phyloP scores from a whole-genome alignment of 2,888 invertebrate species.

The Lasioglossum vierecki region DNA sequence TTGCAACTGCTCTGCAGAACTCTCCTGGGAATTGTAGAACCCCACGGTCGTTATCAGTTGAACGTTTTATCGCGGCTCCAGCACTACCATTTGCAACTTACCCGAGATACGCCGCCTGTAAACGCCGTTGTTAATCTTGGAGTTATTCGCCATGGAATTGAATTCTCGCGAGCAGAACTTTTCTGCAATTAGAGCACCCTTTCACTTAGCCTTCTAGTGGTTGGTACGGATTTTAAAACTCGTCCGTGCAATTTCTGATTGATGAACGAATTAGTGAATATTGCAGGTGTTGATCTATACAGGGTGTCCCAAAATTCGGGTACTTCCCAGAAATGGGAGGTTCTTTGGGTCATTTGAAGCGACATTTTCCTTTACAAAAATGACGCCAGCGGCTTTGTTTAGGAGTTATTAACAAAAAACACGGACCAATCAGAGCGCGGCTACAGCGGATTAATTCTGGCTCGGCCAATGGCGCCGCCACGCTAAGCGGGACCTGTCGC shows the following conservation, averaged over 20 bases:
- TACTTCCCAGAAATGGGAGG: too few relatives aligned
- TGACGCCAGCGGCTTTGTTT: too few relatives aligned
- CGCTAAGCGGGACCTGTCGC: too few relatives aligned
- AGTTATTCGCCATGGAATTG: not conserved
- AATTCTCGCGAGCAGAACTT: constrained; percentile 5
- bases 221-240: not conserved
- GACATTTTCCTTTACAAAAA: too few relatives aligned
- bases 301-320: too few relatives aligned
- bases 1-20: not conserved
- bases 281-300: not conserved
- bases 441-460: too few relatives aligned
- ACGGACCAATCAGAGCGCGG: too few relatives aligned
- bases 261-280: not conserved
- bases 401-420: too few relatives aligned
- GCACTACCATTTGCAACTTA: constrained; percentile 5
- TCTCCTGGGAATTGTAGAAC: not conserved
- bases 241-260: not conserved
- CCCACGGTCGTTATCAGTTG: not conserved
- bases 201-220: not conserved
- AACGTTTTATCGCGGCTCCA: not conserved
- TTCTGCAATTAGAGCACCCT: not conserved
- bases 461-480: too few relatives aligned
- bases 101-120: not conserved
- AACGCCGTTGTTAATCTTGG: not conserved
- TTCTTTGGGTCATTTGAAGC: too few relatives aligned